These are phyloP conservation scores for Potorous gilbertii DNA, from an alignment of 2,797 vertebrate genomes.

Conservation along the genomic window DNA sequence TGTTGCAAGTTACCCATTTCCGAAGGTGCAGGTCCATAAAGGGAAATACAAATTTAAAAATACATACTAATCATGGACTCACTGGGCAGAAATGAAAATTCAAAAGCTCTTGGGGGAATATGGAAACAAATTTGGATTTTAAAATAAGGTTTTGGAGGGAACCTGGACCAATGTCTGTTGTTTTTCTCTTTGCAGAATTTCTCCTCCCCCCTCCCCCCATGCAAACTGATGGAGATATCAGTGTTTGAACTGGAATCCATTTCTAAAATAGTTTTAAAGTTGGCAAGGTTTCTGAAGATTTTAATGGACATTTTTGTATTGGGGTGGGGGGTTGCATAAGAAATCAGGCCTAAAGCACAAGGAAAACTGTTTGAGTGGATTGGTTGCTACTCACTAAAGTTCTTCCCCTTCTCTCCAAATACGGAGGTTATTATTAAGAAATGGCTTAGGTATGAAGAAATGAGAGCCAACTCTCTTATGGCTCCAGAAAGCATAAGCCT, in stretches of 20 bases:
- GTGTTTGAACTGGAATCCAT: constrained; percentile 71
- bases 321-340: constrained; percentile 76
- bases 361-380: constrained; percentile 74
- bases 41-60: constrained; percentile 54
- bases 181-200: constrained; percentile 68
- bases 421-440: constrained; percentile 66
- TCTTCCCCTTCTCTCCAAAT: constrained; percentile 76
- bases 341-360: constrained; percentile 83
- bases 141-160: constrained; percentile 49
- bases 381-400: constrained; percentile 78
- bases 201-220: constrained; percentile 66
- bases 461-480: constrained; percentile 60
- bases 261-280: constrained; percentile 56
- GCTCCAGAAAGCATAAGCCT: constrained; percentile 58
- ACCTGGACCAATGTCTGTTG: constrained; percentile 74
- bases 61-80: constrained; percentile 40
- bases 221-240: constrained; percentile 64
- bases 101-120: constrained; percentile 46
- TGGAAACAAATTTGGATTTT: constrained; percentile 39
- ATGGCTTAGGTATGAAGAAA: constrained; percentile 60
- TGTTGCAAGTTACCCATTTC: constrained; percentile 55
- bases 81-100: constrained; percentile 46
- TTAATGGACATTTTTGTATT: constrained; percentile 57
- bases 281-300: constrained; percentile 48
- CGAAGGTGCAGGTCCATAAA: constrained; percentile 54